Conservation (phyloP, 2,888 invertebrate species). For the Chaetogeoica ovagalla region DNA sequence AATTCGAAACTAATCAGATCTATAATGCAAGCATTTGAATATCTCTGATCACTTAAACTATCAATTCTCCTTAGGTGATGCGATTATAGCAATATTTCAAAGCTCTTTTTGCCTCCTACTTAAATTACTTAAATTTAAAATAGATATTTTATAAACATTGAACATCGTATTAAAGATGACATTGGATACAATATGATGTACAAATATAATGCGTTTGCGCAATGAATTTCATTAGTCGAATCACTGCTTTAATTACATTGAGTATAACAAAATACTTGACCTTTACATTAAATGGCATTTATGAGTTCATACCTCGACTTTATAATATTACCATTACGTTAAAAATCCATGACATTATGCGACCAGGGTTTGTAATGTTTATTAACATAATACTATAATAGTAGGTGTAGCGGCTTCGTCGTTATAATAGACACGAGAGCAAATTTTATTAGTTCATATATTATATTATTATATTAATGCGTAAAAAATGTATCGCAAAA, state of each 20-base stretch:
- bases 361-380: background rate
- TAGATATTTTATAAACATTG: background rate
- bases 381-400: background rate
- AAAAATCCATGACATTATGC: conserved; percentile 33
- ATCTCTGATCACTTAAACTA: background rate
- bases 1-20: background rate
- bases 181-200: background rate
- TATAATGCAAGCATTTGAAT: background rate
- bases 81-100: background rate
- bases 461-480: too few relatives aligned
- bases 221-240: conserved; percentile 13
- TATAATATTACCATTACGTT: conserved; percentile 26
- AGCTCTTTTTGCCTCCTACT: background rate
- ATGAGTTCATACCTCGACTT: conserved; percentile 19
- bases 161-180: background rate
- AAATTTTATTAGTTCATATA: background rate
- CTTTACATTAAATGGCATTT: conserved; percentile 41
- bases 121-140: background rate
- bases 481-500: too few relatives aligned
- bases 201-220: background rate
- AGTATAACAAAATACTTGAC: conserved; percentile 25
- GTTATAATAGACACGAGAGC: background rate
- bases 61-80: background rate
- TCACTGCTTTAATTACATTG: conserved; percentile 34
- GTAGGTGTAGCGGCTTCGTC: too few relatives aligned